Conservation (phyloP, 2,888 invertebrate genomes). For the Drosophila lacicola region DNA sequence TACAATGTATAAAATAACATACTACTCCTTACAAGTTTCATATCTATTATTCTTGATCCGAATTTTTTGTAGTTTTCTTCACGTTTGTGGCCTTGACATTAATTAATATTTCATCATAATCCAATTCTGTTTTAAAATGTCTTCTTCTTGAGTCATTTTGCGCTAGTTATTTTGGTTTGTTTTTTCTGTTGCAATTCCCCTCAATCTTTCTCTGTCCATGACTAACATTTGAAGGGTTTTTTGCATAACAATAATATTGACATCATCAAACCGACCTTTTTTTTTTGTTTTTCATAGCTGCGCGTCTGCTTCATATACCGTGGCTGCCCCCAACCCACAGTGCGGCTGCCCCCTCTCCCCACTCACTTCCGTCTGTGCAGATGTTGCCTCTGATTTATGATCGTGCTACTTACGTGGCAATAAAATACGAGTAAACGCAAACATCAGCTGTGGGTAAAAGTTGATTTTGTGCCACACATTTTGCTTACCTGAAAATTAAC, state of each 20-base stretch:
- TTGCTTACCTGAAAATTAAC: conserved; percentile 67
- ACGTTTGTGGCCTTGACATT: too few species aligned
- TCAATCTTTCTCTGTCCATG: conserved; percentile 8
- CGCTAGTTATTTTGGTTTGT: background rate
- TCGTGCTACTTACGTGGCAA: conserved; percentile 73
- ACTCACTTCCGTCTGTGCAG: conserved; percentile 18
- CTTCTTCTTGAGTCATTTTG: background rate
- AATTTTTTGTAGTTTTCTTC: too few species aligned
- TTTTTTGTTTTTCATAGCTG: background rate
- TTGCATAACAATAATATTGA: conserved; percentile 67
- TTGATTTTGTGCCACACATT: conserved; percentile 43
- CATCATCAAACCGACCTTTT: conserved; percentile 50
- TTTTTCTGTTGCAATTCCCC: too few species aligned
- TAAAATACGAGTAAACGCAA: conserved; percentile 47
- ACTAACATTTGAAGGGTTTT: conserved; percentile 32
- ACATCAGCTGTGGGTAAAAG: conserved; percentile 67
- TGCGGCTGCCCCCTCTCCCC: background rate
- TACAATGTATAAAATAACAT: too few species aligned
- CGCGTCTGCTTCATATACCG: conserved; percentile 1
- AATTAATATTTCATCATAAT: too few species aligned
- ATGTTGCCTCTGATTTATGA: conserved; percentile 70
- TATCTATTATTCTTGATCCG: too few species aligned
- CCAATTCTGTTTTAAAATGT: background rate
- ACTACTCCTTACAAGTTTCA: too few species aligned
- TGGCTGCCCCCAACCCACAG: background rate